Percentiles rank a stretch among this genome's conserved stretches.
phyloP scores from a whole-genome alignment of 2,113 vertebrate genomes.

The Urocynchramus pylzowi region DNA sequence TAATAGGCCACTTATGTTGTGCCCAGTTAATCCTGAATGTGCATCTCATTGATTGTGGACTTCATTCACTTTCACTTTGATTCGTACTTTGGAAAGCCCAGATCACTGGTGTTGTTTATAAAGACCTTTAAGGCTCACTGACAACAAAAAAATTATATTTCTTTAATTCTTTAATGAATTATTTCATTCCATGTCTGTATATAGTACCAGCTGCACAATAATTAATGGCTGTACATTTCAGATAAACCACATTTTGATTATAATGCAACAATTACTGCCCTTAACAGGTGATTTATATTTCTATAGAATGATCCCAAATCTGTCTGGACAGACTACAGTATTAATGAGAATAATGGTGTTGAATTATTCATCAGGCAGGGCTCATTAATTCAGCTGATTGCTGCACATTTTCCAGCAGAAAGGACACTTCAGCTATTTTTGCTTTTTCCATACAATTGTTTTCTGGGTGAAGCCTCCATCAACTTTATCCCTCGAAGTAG shows the following conservation, averaged over 20 bases:
- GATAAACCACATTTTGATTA: not conserved
- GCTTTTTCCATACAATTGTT: not conserved
- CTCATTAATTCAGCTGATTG: not conserved
- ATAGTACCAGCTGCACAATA: not conserved
- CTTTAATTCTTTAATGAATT: not conserved
- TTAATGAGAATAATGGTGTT: not conserved
- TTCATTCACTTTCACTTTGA: not conserved
- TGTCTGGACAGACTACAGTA: not conserved
- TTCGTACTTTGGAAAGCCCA: not conserved
- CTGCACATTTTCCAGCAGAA: not conserved
- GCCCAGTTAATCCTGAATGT: not conserved
- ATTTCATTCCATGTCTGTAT: not conserved
- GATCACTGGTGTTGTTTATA: not conserved
- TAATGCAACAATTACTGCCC: not conserved
- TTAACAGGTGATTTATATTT: not conserved
- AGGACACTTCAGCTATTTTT: not conserved
- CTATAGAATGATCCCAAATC: not conserved
- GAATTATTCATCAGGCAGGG: not conserved
- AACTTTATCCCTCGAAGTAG: not conserved
- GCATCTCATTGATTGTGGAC: not conserved
- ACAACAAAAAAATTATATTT: not conserved
- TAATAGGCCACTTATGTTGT: not conserved
- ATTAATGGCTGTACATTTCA: not conserved
- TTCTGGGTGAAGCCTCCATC: not conserved
- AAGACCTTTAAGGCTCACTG: not conserved